A percentile compares a stretch with the other conserved stretches of the same genome.
Evolutionary conservation across 2,113 vertebrate species (phyloP).

Genomic region (Camarhynchus parvulus): DNA sequence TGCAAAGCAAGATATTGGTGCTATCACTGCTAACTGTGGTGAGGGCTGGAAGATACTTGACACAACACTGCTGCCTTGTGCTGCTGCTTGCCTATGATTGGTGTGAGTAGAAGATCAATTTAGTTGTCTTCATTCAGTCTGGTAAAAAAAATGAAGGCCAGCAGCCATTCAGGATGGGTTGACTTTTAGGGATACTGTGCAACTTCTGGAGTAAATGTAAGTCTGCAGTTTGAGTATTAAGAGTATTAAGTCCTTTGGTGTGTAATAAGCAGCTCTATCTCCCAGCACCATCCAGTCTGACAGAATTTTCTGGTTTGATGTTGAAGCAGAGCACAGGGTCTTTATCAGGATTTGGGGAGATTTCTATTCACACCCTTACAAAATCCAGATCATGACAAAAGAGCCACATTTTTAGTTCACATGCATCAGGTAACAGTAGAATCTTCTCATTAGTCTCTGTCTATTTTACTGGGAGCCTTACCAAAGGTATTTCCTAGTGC

Average conservation of each 20-base stretch:
- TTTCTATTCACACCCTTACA: slow-evolving; percentile 51
- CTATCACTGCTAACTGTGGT: not conserved
- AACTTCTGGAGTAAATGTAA: not conserved
- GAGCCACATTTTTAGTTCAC: slow-evolving; percentile 52
- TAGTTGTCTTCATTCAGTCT: not conserved
- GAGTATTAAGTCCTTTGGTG: slow-evolving; percentile 62
- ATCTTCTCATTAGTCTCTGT: not conserved
- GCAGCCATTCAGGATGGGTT: not conserved
- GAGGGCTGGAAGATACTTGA: not conserved
- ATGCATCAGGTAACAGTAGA: slow-evolving; percentile 52
- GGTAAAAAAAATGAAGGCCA: not conserved
- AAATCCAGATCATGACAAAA: slow-evolving; percentile 69
- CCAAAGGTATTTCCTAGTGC: not conserved
- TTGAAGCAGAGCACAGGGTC: slow-evolving; percentile 61
- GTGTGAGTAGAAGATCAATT: not conserved
- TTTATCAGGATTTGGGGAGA: slow-evolving; percentile 64
- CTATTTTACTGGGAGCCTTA: not conserved
- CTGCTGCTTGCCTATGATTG: not conserved
- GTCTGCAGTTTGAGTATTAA: slow-evolving; percentile 56
- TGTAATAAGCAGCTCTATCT: slow-evolving; percentile 65
- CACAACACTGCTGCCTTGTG: not conserved
- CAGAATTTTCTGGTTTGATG: slow-evolving; percentile 64
- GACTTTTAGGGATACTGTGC: not conserved
- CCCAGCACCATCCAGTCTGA: slow-evolving; percentile 63
- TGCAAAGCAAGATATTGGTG: not conserved